Evolutionary conservation across 2,888 invertebrate species (phyloP).

Genomic region (Amblyjoppa fuscipennis): DNA sequence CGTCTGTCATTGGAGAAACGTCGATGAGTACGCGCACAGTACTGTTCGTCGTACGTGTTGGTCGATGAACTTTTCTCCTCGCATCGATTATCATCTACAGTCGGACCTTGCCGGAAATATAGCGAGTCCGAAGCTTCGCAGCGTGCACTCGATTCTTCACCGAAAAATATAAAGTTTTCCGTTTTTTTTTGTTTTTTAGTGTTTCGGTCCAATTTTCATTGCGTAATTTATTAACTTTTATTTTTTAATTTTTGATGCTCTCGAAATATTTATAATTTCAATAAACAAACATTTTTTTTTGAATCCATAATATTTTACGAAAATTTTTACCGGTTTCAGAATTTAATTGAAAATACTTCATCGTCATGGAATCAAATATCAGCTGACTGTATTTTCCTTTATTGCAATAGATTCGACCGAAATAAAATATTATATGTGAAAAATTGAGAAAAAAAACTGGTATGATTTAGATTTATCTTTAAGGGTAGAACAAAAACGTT

Average conservation of each 20-base stretch:
- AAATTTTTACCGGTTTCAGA: background rate
- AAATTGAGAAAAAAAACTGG: background rate
- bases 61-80: constrained; percentile 47
- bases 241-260: background rate
- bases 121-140: background rate
- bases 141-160: background rate
- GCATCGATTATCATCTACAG: constrained; percentile 33
- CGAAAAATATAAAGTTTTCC: background rate
- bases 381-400: background rate
- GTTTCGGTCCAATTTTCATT: background rate
- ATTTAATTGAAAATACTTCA: background rate
- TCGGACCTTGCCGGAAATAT: background rate
- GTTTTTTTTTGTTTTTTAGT: background rate
- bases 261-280: no score
- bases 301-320: no score
- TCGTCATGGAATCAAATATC: background rate
- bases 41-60: constrained; percentile 9
- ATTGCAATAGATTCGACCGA: background rate
- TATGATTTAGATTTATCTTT: background rate
- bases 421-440: background rate
- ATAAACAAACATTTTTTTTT: background rate
- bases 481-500: background rate
- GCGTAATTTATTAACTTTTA: background rate
- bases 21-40: constrained; percentile 50
- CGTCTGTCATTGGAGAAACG: constrained; percentile 58